Base-by-base conservation (phyloP, 2,797 vertebrate genomes). In the Masticophis lateralis region DNA sequence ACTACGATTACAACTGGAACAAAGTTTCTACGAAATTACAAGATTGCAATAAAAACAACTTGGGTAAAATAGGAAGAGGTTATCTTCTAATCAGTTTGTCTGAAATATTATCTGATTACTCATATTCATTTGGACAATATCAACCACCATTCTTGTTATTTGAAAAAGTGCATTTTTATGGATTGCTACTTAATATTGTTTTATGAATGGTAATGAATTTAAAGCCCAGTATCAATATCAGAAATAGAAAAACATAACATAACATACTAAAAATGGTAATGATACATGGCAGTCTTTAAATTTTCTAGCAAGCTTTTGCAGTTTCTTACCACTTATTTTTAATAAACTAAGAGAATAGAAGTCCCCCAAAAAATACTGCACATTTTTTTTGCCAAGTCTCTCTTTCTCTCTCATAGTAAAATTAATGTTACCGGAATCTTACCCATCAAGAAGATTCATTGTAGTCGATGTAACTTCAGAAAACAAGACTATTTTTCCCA, bases 381-480 rank as follows among this genome's bases (percentile, higher is more conserved):
- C 20, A 25, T 60, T 60, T 60, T 60, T 53, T 59, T 18, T 59
- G 14, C 4, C 16, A 57, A 57, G 56, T 57, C 22, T 61, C 18
- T 11, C 3, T 61, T 2, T 61, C 60, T 27, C 60, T 61, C 25
- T 27, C 25, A 16, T 43, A 89, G 59, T 0, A 0, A 53, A 5
- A 88, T 2, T 9, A n/a, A 60, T 37, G 9, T 8, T 5, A 79
- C 60, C 27, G 4, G 59, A 27, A 47, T 66, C 9, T 99, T 97
- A 99, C 99, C 99, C 99, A 0, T 99, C 98, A 86, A 99, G 96
- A 43, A 99, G 98, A 93, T 97, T 97, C 98, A 99, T 99, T 59
- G 99, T 99, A 0, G 98, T 98, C 0, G 98, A 95, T 11, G 97
- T 97, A 20, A 98, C 98, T 92, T 99, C 98, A 0, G 98, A 93